Base-by-base conservation (phyloP, 2,113 vertebrate genomes). In the Eublepharis macularius region DNA sequence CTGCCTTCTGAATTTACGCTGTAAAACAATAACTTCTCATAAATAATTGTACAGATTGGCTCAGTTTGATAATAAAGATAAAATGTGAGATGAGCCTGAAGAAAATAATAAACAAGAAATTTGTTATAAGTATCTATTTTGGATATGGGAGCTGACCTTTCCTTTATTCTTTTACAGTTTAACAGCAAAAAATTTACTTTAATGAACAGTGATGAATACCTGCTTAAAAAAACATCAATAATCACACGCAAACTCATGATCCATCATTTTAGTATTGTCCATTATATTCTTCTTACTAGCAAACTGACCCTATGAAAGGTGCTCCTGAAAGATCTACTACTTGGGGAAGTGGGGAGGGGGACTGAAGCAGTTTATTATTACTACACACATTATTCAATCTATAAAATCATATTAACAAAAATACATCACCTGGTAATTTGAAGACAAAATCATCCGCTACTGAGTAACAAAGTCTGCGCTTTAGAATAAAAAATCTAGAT, bases 391-490 rank as follows among this genome's bases (percentile, higher is more conserved):
- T 43, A 45, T 43, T 41, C 43, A 39, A 43, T 60, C 10, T 63
- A 6, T 51, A 26, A 41, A 6, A 39, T 75, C 34, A 80, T 49
- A 65, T 49, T 47, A 47, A 19, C 36, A 63, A 63, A 65, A 74
- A 26, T 32, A 51, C 16, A 66, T 95, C 92, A 95, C 95, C 95
- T 95, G 95, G 95, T 70, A 96, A 88, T 93, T 92, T 96, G 92
- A 96, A 96, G 83, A 96, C 94, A 92, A 97, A 97, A 90, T 98
- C 97, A 94, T 98, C 98, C 51, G 97, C 98, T 54, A 98, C 97
- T 68, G 98, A 97, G 90, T 98, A 97, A 88, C 97, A 98, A 72
- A 96, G 95, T 73, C 97, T 96, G 75, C 97, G 97, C 92, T 98
- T 98, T 83, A 96, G 97, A 76, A 98, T 92, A 89, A 98, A 97